Evolutionary conservation across 2,113 vertebrate genomes (phyloP).

Genomic region (Cygnus buccinator): DNA sequence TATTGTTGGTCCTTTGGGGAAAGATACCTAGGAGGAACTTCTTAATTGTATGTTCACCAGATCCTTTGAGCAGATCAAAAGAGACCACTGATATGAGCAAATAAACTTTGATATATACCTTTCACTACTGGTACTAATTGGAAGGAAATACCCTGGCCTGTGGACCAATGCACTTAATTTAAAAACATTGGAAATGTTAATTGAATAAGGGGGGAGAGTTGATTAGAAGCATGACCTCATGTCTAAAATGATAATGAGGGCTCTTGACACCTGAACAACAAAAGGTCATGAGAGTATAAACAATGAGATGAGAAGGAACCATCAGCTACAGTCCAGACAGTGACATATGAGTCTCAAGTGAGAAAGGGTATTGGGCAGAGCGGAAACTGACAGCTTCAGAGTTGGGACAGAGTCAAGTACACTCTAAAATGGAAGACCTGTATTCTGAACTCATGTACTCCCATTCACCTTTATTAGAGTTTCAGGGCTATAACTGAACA

Average conservation of each 20-base stretch:
- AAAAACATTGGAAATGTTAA: slow-evolving; percentile 61
- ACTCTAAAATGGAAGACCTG: background rate
- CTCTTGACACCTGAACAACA: slow-evolving; percentile 45
- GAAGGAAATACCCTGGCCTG: slow-evolving; percentile 51
- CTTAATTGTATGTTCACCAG: slow-evolving; percentile 65
- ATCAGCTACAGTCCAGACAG: background rate
- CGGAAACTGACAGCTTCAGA: background rate
- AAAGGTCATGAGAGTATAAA: slow-evolving; percentile 54
- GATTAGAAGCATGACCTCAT: slow-evolving; percentile 51
- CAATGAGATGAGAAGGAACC: slow-evolving; percentile 1
- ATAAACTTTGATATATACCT: slow-evolving; percentile 68
- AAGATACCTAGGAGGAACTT: slow-evolving; percentile 59
- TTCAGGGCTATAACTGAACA: background rate
- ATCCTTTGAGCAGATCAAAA: slow-evolving; percentile 67
- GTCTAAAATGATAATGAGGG: slow-evolving; percentile 57
- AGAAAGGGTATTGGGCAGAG: background rate
- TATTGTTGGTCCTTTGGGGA: slow-evolving; percentile 46
- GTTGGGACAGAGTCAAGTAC: background rate
- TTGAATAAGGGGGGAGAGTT: slow-evolving; percentile 47
- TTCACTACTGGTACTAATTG: slow-evolving; percentile 59
- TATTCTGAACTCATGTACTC: background rate
- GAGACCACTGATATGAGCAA: slow-evolving; percentile 38
- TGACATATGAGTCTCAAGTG: background rate
- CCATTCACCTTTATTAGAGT: background rate
- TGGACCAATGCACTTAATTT: slow-evolving; percentile 37